Evolutionary conservation across 2,797 vertebrate genomes (phyloP).

Genomic region (Rhinogobio ventralis): DNA sequence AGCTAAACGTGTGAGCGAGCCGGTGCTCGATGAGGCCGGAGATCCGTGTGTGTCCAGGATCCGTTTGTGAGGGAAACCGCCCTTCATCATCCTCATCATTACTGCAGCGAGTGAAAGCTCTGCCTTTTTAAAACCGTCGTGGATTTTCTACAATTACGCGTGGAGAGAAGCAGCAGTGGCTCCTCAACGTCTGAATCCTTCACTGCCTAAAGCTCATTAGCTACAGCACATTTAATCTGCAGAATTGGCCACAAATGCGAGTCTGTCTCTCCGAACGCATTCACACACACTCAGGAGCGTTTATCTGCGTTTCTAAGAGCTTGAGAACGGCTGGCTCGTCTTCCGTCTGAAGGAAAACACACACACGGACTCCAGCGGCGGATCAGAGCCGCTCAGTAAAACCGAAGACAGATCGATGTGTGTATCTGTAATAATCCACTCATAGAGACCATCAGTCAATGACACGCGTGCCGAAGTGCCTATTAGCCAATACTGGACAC

Average conservation of each 20-base stretch:
- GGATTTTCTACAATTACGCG: slow-evolving; percentile 70
- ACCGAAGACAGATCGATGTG: not conserved
- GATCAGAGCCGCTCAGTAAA: not conserved
- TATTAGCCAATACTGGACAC: not conserved
- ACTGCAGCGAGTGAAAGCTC: not conserved
- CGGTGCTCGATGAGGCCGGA: slow-evolving; percentile 35
- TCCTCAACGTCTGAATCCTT: slow-evolving; percentile 76
- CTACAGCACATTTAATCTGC: slow-evolving; percentile 78
- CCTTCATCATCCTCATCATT: not conserved
- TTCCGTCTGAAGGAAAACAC: not conserved
- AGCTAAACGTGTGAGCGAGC: slow-evolving; percentile 45
- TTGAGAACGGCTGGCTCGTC: not conserved
- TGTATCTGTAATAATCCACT: not conserved
- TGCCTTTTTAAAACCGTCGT: slow-evolving; percentile 59
- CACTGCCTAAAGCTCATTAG: slow-evolving; percentile 78
- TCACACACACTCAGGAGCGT: slow-evolving; percentile 25
- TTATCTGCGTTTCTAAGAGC: slow-evolving; percentile 32
- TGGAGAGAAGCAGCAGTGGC: slow-evolving; percentile 57
- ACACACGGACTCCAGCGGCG: not conserved
- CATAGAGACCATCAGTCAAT: not conserved
- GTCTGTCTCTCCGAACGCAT: slow-evolving; percentile 51
- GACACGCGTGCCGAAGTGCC: not conserved
- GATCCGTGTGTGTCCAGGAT: not conserved
- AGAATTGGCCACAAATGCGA: slow-evolving; percentile 72
- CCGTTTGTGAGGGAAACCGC: not conserved